These are phyloP conservation scores for Saxidomus purpurata DNA, from an alignment of 1,140 invertebrate species.

Conservation along the genomic window DNA sequence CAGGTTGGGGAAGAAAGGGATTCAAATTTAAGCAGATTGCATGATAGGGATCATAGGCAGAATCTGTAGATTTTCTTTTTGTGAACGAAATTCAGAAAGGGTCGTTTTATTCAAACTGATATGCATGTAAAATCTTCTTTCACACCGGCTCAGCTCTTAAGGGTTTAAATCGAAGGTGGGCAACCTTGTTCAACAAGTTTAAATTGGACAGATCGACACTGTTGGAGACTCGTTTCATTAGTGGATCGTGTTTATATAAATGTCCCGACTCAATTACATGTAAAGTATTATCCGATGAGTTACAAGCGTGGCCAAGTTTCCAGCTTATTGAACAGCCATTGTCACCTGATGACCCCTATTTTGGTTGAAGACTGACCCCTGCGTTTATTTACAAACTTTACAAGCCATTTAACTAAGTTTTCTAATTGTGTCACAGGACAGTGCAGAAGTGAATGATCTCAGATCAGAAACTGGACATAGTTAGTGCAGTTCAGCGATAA, in stretches of 20 bases:
- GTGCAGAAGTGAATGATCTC: not conserved
- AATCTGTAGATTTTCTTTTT: not conserved
- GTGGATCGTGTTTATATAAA: not conserved
- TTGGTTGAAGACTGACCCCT: slow-evolving; percentile 16
- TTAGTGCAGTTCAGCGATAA: not conserved
- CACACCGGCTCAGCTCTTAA: not conserved
- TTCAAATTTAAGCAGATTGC: not conserved
- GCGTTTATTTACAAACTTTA: slow-evolving; percentile 14
- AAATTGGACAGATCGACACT: slow-evolving; percentile 1
- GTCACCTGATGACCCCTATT: slow-evolving; percentile 10
- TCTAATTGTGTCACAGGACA: not conserved
- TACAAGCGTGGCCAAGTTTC: slow-evolving; percentile 8
- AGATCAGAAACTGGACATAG: not conserved
- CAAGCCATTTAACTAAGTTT: not conserved
- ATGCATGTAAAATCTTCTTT: not conserved
- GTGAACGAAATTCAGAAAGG: not conserved
- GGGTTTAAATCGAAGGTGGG: not conserved
- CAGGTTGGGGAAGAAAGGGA: not conserved
- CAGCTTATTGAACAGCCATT: not conserved
- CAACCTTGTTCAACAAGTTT: not conserved
- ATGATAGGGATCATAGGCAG: not conserved
- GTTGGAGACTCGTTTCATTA: slow-evolving; percentile 8
- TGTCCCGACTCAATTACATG: not conserved
- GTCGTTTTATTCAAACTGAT: not conserved
- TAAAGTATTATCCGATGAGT: slow-evolving; percentile 22